Conservation (phyloP, 2,888 invertebrate genomes). For the Pseudolycoriella hygida region DNA sequence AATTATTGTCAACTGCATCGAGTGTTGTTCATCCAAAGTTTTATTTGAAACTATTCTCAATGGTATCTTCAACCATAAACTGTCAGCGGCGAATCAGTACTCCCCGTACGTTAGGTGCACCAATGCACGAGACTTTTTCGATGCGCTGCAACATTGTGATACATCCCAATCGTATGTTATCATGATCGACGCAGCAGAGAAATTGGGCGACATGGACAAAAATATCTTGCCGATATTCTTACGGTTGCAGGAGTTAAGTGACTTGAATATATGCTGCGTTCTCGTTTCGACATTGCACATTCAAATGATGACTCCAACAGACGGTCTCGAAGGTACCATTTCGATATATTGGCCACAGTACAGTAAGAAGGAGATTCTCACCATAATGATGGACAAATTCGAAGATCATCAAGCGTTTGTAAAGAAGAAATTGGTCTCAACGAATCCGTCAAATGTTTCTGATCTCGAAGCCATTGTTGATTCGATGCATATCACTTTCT, state of each 20-base stretch:
- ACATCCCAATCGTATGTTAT: neutral
- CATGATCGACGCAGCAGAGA: neutral
- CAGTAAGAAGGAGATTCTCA: neutral
- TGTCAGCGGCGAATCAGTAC: neutral
- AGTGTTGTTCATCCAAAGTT: neutral
- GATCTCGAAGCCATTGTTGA: slow-evolving; percentile 11
- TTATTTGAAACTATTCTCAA: neutral
- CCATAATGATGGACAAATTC: neutral
- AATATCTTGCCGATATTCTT: neutral
- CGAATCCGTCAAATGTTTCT: neutral
- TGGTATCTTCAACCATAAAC: neutral
- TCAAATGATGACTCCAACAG: neutral
- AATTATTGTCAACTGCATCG: neutral
- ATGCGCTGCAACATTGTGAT: neutral
- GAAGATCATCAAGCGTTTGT: neutral
- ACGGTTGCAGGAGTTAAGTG: neutral
- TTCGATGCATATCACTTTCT: slow-evolving; percentile 33
- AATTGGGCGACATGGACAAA: neutral
- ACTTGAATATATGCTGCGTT: neutral
- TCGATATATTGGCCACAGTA: neutral
- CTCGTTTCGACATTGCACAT: neutral
- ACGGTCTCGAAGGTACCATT: neutral
- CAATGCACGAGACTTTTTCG: neutral
- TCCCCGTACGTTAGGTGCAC: neutral
- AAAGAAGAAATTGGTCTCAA: neutral